Evolutionary conservation across 2,888 invertebrate species (phyloP), one percentile per base, ranked within the genome.

Genomic region (Lissonota sp.): DNA sequence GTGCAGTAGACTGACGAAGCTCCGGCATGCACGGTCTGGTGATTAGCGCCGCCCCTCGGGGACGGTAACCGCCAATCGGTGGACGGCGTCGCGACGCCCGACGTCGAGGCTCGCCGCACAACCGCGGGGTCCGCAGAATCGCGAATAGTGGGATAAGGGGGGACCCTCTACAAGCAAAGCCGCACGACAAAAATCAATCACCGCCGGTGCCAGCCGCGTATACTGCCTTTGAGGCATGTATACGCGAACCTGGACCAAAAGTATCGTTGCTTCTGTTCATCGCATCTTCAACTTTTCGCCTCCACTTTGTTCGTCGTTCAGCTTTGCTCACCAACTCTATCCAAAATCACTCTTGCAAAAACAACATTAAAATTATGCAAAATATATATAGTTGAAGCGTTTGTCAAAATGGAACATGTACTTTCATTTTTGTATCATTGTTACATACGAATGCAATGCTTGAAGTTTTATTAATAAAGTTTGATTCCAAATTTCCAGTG

Each of bases 141-240:
- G 88, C 85, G 87, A 88, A 88, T 88, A 88, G 87, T 86, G 86
- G 85, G 88, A 87, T 88, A 88, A n/a, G n/a, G 85, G 71, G 79
- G 81, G 86, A 87, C 53, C 10, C 49, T n/a, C 49, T 26, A 26
- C 86, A 88, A 89, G 90, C 90, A 90, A 90, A 91, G 90, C 91
- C 90, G 91, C 26, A 26, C 91, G 91, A 91, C 92, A 92, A 92
- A 92, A 92, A 92, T 92, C 92, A 92, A 92, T 92, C 92, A 92
- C 90, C 84, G 81, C 69, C 67, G 62, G 69, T 66, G 16, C 49
- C 73, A 14, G 88, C 89, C 86, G 66, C 71, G 44, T 66, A 42
- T 40, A 60, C 16, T 55, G 7, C 55, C 26, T 44, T 26, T 26
- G 26, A 26, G 1, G 44, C 64, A 8, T 57, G 49, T 66, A 74